Percentiles rank a stretch among this genome's conserved stretches.
These are phyloP conservation scores for Linurgus olivaceus DNA, from an alignment of 2,797 vertebrate genomes.

Conservation along the genomic window DNA sequence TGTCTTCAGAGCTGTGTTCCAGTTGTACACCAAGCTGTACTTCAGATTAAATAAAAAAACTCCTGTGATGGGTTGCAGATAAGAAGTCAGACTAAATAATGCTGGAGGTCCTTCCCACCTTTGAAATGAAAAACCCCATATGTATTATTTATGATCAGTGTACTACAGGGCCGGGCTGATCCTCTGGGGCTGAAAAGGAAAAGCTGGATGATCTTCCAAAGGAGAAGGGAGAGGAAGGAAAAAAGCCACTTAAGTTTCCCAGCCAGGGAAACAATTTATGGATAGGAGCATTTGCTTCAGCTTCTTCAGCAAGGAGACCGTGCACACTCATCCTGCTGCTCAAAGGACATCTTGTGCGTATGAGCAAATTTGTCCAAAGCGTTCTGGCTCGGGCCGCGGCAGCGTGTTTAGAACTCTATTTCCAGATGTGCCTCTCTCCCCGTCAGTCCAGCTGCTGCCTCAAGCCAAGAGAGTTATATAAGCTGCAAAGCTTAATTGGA, in stretches of 20 bases:
- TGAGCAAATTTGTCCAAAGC: neutral
- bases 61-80: neutral
- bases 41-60: neutral
- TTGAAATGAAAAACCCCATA: neutral
- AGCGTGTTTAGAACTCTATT: neutral
- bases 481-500: conserved; percentile 53
- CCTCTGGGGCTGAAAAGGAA: neutral
- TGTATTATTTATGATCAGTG: neutral
- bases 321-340: neutral
- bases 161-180: neutral
- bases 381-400: neutral
- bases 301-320: neutral
- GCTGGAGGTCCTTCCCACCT: neutral
- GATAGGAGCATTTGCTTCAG: neutral
- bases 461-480: conserved; percentile 40
- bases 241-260: neutral
- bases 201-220: neutral
- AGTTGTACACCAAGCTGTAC: neutral
- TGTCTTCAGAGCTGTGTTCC: neutral
- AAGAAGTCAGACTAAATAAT: neutral
- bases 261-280: neutral
- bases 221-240: neutral
- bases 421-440: conserved; percentile 52
- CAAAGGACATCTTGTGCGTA: conserved; percentile 33
- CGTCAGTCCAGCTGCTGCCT: neutral